A percentile compares a stretch with the other conserved stretches of the same genome.
These are phyloP conservation scores for Phanerotoma sp. DNA, from an alignment of 2,888 invertebrate genomes.

Conservation along the genomic window DNA sequence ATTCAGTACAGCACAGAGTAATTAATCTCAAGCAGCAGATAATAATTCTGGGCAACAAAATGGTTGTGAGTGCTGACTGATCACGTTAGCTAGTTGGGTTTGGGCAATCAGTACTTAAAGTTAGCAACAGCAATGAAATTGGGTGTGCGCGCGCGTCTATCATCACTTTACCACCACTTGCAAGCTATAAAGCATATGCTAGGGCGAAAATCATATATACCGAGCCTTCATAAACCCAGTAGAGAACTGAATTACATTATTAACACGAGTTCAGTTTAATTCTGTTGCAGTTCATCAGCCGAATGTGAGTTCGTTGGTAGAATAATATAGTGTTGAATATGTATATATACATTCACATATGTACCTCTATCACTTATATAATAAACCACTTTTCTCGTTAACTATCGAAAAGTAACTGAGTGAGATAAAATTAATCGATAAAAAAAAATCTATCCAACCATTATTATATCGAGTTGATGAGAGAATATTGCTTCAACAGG, in stretches of 20 bases:
- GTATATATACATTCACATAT: conserved; percentile 3
- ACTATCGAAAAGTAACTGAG: not conserved
- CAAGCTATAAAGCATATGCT: not conserved
- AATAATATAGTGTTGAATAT: conserved; percentile 12
- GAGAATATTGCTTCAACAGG: too few relatives aligned
- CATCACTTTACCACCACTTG: conserved; percentile 40
- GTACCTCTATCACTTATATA: not conserved
- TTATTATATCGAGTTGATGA: too few relatives aligned
- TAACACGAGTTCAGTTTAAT: conserved; percentile 57
- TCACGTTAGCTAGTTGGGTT: conserved; percentile 56
- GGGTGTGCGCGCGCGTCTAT: conserved; percentile 45
- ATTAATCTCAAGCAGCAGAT: conserved; percentile 54
- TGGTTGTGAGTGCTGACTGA: conserved; percentile 53
- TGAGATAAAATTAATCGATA: too few relatives aligned
- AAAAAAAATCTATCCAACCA: not conserved
- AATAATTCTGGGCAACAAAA: conserved; percentile 45
- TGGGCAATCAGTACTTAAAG: conserved; percentile 53
- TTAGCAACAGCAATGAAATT: conserved; percentile 49
- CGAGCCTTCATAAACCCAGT: conserved; percentile 29
- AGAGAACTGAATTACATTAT: conserved; percentile 51
- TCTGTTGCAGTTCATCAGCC: conserved; percentile 52
- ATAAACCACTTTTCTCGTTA: conserved; percentile 4
- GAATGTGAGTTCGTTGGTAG: conserved; percentile 28
- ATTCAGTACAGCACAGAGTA: conserved; percentile 44
- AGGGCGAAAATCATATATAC: conserved; percentile 23